phyloP scores from a whole-genome alignment of 2,797 vertebrate species.

The Pterois miles region DNA sequence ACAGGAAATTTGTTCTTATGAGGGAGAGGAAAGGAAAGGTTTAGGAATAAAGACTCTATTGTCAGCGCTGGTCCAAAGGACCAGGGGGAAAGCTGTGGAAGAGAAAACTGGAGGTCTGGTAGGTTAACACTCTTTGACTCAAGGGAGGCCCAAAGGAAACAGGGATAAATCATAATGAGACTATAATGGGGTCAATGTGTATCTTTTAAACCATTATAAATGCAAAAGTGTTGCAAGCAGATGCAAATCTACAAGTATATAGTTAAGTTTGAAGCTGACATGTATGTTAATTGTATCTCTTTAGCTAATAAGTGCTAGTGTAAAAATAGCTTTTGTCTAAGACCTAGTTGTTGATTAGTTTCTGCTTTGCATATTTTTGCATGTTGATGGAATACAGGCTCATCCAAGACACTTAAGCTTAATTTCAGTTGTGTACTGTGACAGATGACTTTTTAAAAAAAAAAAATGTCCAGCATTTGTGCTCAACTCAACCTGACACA shows the following conservation, averaged over 20 bases:
- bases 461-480: constrained; percentile 11
- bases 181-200: constrained; percentile 5
- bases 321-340: neutral
- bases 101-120: constrained; percentile 17
- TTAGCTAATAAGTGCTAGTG: neutral
- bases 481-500: neutral
- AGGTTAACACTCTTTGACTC: constrained; percentile 33
- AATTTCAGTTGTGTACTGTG: neutral
- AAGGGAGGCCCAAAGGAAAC: constrained; percentile 45
- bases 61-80: constrained; percentile 25
- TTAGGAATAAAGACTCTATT: constrained; percentile 60
- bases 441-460: neutral
- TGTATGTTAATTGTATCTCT: neutral
- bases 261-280: neutral
- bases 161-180: constrained; percentile 1
- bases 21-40: constrained; percentile 13
- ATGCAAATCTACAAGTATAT: neutral
- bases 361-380: neutral
- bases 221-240: neutral
- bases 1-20: constrained; percentile 61
- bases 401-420: neutral
- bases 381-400: too few relatives aligned
- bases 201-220: neutral
- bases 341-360: neutral
- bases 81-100: constrained; percentile 16